Evolutionary conservation across 2,797 vertebrate species (phyloP).

Genomic region (Cyprinella venusta): DNA sequence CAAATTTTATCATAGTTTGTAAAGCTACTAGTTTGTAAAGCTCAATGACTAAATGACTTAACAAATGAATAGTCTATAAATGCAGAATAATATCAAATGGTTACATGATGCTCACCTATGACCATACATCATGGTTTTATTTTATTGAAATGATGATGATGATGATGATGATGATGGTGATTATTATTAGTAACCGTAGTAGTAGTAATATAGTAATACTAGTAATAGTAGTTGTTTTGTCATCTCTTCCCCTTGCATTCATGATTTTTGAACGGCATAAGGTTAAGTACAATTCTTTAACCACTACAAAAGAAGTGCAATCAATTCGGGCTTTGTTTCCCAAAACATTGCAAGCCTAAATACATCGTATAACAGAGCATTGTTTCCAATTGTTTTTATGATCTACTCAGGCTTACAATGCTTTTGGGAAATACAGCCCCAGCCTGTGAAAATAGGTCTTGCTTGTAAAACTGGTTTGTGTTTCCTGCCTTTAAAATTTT

Average conservation of each 20-base stretch:
- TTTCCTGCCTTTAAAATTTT: constrained; percentile 4
- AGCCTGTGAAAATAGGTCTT: constrained; percentile 4
- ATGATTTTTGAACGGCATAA: background rate
- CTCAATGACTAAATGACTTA: background rate
- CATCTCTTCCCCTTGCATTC: background rate
- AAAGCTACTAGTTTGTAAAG: background rate
- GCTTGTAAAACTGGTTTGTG: constrained; percentile 16
- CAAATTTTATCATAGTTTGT: no score
- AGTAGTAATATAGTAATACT: background rate
- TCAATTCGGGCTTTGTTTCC: background rate
- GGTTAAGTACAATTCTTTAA: background rate
- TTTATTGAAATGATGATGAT: no score
- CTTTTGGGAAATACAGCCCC: background rate
- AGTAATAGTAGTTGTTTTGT: background rate
- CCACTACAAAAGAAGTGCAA: background rate
- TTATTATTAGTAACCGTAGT: background rate
- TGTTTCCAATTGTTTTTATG: background rate
- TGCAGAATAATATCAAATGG: background rate
- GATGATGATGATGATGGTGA: no score
- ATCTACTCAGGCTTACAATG: background rate
- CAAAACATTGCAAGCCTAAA: background rate
- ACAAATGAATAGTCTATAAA: background rate
- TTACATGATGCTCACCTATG: background rate
- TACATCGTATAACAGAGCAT: background rate
- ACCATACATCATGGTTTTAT: background rate